A percentile compares a stretch with the other conserved stretches of the same genome.
phyloP scores from a whole-genome alignment of 2,113 vertebrate genomes.

The Hypomesus transpacificus region DNA sequence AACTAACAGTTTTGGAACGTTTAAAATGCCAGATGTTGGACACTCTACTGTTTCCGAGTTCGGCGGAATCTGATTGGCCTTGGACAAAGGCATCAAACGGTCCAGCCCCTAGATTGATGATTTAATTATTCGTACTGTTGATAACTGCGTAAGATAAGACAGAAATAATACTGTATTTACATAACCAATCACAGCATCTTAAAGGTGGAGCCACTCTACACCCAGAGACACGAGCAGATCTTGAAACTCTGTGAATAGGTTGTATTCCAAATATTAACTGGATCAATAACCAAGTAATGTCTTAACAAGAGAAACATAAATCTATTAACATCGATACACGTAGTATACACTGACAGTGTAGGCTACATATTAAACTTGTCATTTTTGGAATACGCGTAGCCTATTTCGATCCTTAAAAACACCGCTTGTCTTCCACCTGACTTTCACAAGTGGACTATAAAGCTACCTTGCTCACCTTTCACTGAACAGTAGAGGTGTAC shows the following conservation, averaged over 20 bases:
- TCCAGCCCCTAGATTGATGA: conserved; percentile 95
- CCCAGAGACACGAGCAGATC: neutral
- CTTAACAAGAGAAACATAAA: neutral
- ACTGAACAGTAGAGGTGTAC: too few species aligned
- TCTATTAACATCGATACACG: neutral
- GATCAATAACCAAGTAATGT: neutral
- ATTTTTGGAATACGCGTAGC: too few species aligned
- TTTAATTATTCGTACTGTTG: conserved; percentile 98
- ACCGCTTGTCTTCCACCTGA: neutral
- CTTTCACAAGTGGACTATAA: neutral
- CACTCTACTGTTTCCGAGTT: conserved; percentile 72
- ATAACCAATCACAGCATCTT: conserved; percentile 88
- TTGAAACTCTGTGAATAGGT: neutral
- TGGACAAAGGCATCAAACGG: conserved; percentile 84
- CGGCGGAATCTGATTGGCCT: conserved; percentile 81
- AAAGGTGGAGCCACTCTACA: conserved; percentile 81
- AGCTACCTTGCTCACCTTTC: neutral
- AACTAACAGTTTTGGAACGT: conserved; percentile 59
- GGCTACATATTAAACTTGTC: too few species aligned
- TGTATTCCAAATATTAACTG: neutral
- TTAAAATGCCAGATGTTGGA: conserved; percentile 83
- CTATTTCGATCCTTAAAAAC: neutral
- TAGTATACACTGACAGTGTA: too few species aligned
- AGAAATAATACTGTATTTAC: conserved; percentile 80
- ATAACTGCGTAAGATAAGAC: conserved; percentile 74